Evolutionary conservation across 2,113 vertebrate genomes (phyloP).

Genomic region (Opisthocomus hoazin): DNA sequence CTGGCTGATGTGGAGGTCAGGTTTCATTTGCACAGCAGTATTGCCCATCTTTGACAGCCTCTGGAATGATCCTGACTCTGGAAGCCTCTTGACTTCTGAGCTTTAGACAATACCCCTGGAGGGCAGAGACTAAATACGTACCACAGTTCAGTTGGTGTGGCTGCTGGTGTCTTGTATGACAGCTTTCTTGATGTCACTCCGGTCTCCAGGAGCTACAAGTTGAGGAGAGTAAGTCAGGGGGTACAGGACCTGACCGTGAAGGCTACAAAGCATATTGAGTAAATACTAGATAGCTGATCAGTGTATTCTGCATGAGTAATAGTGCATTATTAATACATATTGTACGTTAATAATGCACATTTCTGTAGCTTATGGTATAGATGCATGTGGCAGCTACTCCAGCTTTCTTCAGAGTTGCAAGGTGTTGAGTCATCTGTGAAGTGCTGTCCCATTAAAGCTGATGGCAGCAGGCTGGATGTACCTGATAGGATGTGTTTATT

Average conservation of each 20-base stretch:
- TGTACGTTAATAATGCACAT: fast-evolving
- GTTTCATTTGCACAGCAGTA: background rate
- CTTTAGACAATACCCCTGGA: background rate
- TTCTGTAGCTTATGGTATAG: background rate
- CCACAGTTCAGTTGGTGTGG: background rate
- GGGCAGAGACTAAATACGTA: background rate
- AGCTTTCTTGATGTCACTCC: background rate
- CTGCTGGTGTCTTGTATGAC: background rate
- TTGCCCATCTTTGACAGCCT: background rate
- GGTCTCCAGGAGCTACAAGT: background rate
- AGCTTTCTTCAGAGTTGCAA: background rate
- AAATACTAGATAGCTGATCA: background rate
- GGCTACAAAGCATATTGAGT: background rate
- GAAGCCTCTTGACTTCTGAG: background rate
- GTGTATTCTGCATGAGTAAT: background rate
- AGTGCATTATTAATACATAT: background rate
- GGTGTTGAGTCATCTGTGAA: background rate
- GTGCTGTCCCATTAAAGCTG: background rate
- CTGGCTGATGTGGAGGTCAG: background rate
- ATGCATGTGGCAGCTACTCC: background rate
- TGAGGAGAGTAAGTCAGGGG: background rate
- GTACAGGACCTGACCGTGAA: background rate
- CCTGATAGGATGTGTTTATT: background rate
- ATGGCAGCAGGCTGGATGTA: background rate
- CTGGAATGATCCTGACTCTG: background rate